Evolutionary conservation across 2,888 invertebrate genomes (phyloP), one percentile per base, ranked within the genome.

Genomic region (Meiosimyza decipiens): DNA sequence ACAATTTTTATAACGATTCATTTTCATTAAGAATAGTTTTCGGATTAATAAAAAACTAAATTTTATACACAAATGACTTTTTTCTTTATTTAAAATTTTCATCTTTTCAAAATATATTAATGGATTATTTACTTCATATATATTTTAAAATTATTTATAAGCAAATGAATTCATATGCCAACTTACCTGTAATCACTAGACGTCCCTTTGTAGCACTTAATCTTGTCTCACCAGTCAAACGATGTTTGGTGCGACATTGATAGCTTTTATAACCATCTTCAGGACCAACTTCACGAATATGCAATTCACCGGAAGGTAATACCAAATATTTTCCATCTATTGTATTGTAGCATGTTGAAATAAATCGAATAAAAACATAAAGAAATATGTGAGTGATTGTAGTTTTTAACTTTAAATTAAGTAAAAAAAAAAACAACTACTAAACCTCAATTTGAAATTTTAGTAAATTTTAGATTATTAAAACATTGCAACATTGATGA

Each of bases 311-410:
- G 83, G 96, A 95, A 79, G 96, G 95, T 75, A 98, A 90, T 60
- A 98, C 97, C 87, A 97, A 91, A 86, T 97, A 96, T 91, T 98
- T 96, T 81, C 96, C 96, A 88, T 97, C 98, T 97, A 89, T 75
- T 67, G 13, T 33, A 18, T 12, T 13, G 28, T 47, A 52, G 50
- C 50, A 67, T 65, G 70, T n/a, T 69, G 47, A 60, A 63, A 59
- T 64, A 63, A 52, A 60, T 63, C 15, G 52, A 54, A 33, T 55
- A 22, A 64, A 62, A 60, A 74, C 60, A 69, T 71, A 70, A 66
- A 59, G 59, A 73, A 51, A 75, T 72, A 74, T 72, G 62, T 80
- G 77, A 78, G 73, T 75, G 33, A 28, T 22, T 59, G 57, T 12
- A 52, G 40, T 6, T 40, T 55, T n/a, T 5, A 52, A 64, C 33